Conservation (phyloP, 2,888 invertebrate genomes). For the Geotrupes spiniger region DNA sequence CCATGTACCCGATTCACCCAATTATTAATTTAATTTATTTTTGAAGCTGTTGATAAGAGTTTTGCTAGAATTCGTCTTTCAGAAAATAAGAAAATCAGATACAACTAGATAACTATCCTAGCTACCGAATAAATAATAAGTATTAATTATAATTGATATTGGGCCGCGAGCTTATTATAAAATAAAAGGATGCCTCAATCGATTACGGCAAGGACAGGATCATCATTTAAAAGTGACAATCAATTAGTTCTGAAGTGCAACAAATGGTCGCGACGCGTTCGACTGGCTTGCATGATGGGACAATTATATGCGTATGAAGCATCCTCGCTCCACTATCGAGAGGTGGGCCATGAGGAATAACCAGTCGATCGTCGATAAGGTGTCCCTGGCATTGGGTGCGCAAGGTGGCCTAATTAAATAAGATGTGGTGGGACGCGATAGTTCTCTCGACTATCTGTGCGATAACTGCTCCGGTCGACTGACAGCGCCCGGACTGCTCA, state of each 20-base stretch:
- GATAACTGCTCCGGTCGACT: constrained; percentile 27
- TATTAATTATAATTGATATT: background rate
- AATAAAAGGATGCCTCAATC: too few relatives aligned
- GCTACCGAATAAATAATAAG: constrained; percentile 11
- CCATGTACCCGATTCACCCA: too few relatives aligned
- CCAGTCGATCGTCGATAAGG: constrained; percentile 2
- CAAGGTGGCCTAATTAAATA: constrained; percentile 27
- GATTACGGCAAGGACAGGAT: background rate
- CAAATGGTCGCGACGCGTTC: background rate
- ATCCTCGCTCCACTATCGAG: background rate
- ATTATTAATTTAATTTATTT: too few relatives aligned
- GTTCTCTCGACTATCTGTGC: constrained; percentile 21
- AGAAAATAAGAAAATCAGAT: too few relatives aligned
- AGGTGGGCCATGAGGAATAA: background rate
- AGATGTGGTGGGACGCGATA: constrained; percentile 21
- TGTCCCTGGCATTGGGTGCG: constrained; percentile 2
- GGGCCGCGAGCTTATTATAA: too few relatives aligned
- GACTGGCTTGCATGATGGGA: constrained; percentile 5
- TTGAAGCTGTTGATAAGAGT: too few relatives aligned
- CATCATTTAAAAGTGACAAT: constrained; percentile 19
- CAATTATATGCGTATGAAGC: constrained; percentile 6
- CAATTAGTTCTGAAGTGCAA: constrained; percentile 6
- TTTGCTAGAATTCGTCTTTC: too few relatives aligned
- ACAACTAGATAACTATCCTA: constrained; percentile 2
- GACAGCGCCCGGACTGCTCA: constrained; percentile 43